Evolutionary conservation across 1,140 invertebrate species (phyloP), one percentile per base, ranked within the genome.

Genomic region (Zeugodacus cucurbitae): DNA sequence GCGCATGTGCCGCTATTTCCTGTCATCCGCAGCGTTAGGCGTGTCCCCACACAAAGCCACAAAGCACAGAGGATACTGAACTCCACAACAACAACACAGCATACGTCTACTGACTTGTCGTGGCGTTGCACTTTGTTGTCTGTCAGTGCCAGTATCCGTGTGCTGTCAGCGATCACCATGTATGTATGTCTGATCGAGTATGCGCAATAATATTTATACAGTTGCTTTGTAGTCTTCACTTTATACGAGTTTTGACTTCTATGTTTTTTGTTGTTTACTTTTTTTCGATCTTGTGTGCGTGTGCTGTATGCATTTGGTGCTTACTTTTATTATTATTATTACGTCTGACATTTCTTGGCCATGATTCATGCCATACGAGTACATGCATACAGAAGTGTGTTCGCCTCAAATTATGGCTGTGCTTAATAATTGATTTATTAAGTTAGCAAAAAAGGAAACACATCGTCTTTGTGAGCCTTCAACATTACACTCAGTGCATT

Each of bases 341-440:
- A 44, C 74, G 74, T 48, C 74, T 82, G 74, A 82, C 74, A 82
- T 82, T 82, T 82, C 74, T 82, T 82, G 41, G 74, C 74, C 74
- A 82, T 82, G 74, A 82, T 82, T 82, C 74, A 82, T 82, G 34
- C 41, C 74, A 82, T n/a, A 41, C 44, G n/a, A n/a, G 17, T 48
- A 48, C 74, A 37, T 41, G 10, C 74, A 29, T 29, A 20, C 67
- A 32, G 34, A 20, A 20, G 67, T 37, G 29, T 37, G 34, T 34
- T 44, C n/a, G 41, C 74, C 34, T 34, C 74, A 82, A 82, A 82
- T 29, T 82, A 82, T 82, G 44, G 74, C 26, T 82, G 14, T 82
- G 74, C 74, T 82, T 82, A 82, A 82, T 82, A 82, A 82, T 82
- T 82, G 74, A 82, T 82, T 82, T 82, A 82, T 82, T 82, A 82